Conservation (phyloP, 2,888 invertebrate species). For the Acleris holmiana region DNA sequence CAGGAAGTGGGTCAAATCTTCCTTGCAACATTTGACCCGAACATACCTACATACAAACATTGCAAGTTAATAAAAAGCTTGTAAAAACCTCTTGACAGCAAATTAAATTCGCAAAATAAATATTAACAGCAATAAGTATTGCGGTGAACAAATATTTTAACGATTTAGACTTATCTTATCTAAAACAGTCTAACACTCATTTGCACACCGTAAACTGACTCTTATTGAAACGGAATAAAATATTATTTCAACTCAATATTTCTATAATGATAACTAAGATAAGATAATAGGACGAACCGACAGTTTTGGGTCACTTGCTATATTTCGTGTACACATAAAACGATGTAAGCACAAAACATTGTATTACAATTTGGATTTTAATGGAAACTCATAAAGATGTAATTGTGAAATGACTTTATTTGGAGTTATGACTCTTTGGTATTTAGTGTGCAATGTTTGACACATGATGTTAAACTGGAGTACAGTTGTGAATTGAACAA, state of each 20-base stretch:
- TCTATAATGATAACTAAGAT: conserved; percentile 12
- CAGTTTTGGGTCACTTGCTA: conserved; percentile 29
- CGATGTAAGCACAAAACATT: not conserved
- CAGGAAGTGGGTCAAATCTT: no score
- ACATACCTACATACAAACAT: no score
- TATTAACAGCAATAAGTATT: conserved; percentile 6
- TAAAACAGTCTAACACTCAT: conserved; percentile 14
- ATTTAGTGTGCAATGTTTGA: not conserved
- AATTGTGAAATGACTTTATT: not conserved
- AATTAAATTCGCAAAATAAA: conserved; percentile 11
- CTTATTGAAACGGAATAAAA: not conserved
- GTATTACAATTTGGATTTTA: not conserved
- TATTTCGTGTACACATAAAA: not conserved
- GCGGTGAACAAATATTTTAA: conserved; percentile 7
- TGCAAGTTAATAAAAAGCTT: no score
- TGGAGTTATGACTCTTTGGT: no score
- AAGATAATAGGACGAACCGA: conserved; percentile 19
- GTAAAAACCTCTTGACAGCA: not conserved
- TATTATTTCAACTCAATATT: not conserved
- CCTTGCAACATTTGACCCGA: no score
- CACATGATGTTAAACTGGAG: conserved; percentile 15
- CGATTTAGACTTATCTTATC: conserved; percentile 28
- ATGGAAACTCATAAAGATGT: not conserved
- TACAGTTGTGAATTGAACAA: not conserved
- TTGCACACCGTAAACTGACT: not conserved